Percentiles rank a stretch among this genome's conserved stretches.
These are phyloP conservation scores for Malachius bipustulatus DNA, from an alignment of 2,888 invertebrate species.

Conservation along the genomic window DNA sequence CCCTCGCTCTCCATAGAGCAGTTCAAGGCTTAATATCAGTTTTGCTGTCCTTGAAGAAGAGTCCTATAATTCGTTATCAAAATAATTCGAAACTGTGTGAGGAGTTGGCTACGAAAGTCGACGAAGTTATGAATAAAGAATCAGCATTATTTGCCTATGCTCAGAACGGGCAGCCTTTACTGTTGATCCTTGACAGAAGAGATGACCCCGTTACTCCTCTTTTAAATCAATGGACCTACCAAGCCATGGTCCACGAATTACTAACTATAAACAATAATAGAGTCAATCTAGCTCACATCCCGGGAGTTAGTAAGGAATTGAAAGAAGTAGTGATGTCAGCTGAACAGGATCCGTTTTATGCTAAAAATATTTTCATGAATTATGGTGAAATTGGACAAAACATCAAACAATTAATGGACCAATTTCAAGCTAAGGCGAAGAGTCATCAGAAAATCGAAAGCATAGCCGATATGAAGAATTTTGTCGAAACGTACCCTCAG, in stretches of 20 bases:
- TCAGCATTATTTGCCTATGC: constrained; percentile 78
- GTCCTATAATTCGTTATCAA: constrained; percentile 81
- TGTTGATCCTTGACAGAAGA: constrained; percentile 83
- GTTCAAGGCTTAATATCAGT: constrained; percentile 78
- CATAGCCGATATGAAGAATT: constrained; percentile 97
- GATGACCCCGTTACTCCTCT: constrained; percentile 95
- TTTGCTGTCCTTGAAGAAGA: constrained; percentile 79
- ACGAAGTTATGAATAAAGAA: constrained; percentile 79
- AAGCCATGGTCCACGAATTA: constrained; percentile 99
- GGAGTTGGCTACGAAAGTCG: constrained; percentile 71
- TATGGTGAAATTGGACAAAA: constrained; percentile 98
- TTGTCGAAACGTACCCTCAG: constrained; percentile 95
- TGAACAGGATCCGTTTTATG: constrained; percentile 96
- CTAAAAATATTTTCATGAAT: constrained; percentile 86
- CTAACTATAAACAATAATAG: constrained; percentile 87
- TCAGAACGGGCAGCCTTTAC: constrained; percentile 61
- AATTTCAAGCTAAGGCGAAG: constrained; percentile 91
- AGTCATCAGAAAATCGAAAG: constrained; percentile 96
- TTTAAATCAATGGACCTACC: constrained; percentile 97
- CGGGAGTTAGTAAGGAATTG: constrained; percentile 78
- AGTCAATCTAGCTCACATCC: constrained; percentile 75
- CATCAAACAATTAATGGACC: constrained; percentile 94
- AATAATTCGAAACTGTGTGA: constrained; percentile 75
- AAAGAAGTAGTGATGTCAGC: constrained; percentile 88
- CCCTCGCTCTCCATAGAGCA: constrained; percentile 62